Conservation (phyloP, 2,888 invertebrate genomes). For the Mythimna pallens region DNA sequence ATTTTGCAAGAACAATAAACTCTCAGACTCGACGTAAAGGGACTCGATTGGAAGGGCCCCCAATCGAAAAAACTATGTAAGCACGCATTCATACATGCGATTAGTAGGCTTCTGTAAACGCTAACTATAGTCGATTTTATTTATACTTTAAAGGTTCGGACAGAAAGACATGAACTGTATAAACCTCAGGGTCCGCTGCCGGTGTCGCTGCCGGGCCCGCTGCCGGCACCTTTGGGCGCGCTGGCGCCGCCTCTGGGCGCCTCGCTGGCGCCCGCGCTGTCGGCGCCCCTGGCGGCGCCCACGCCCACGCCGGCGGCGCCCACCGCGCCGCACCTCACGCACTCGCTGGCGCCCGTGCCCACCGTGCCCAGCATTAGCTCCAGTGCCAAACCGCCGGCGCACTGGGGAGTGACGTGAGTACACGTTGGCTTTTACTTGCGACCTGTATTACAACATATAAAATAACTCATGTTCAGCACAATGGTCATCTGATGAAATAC, state of each 20-base stretch:
- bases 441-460: background rate
- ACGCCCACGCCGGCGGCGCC: conserved; percentile 85
- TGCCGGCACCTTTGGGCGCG: conserved; percentile 75
- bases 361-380: conserved; percentile 89
- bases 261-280: conserved; percentile 47
- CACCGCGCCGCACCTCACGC: conserved; percentile 84
- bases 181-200: conserved; percentile 65
- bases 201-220: conserved; percentile 66
- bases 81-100: background rate
- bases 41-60: too few relatives aligned
- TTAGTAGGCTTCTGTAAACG: background rate
- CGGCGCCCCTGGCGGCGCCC: conserved; percentile 82
- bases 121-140: conserved; percentile 16
- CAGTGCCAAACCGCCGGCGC: conserved; percentile 87
- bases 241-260: conserved; percentile 75
- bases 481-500: background rate
- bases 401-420: conserved; percentile 90
- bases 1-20: too few relatives aligned
- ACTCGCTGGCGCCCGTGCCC: conserved; percentile 88
- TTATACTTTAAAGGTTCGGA: conserved; percentile 56
- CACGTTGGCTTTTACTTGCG: conserved; percentile 16
- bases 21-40: too few relatives aligned
- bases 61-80: background rate
- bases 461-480: background rate
- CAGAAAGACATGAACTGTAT: conserved; percentile 53